A percentile compares a stretch with the other conserved stretches of the same genome.
These are phyloP conservation scores for Sebastes nivosus DNA, from an alignment of 2,797 vertebrate species.

Conservation along the genomic window DNA sequence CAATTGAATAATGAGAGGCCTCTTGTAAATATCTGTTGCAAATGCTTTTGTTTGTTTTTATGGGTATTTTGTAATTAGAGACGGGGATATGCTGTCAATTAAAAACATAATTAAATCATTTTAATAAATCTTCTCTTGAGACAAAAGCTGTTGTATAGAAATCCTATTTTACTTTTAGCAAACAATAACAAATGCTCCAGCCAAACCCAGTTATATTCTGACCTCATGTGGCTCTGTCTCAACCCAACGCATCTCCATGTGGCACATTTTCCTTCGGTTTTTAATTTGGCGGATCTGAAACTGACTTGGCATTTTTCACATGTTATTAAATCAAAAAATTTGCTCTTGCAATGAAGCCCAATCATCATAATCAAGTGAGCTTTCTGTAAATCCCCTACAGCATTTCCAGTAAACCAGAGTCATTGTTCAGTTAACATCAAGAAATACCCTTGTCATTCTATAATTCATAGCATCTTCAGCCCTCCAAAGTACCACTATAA, in stretches of 20 bases:
- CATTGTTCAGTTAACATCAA: conserved; percentile 37
- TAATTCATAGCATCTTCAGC: conserved; percentile 33
- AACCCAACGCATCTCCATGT: conserved; percentile 3
- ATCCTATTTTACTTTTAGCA: conserved; percentile 10
- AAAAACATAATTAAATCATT: conserved; percentile 17
- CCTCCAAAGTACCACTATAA: conserved; percentile 3
- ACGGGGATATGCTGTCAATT: conserved; percentile 18
- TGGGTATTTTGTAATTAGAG: conserved; percentile 40
- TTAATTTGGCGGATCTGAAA: conserved; percentile 31
- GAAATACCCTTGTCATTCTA: conserved; percentile 35
- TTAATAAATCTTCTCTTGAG: conserved; percentile 14
- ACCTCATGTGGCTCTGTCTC: conserved; percentile 14
- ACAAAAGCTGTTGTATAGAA: conserved; percentile 10
- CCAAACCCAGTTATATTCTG: conserved; percentile 13
- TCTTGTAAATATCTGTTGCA: conserved; percentile 39
- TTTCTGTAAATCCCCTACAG: conserved; percentile 50
- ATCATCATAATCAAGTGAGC: conserved; percentile 27
- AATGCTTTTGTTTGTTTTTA: conserved; percentile 35
- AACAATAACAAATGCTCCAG: conserved; percentile 10
- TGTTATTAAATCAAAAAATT: conserved; percentile 31
- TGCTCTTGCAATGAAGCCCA: conserved; percentile 21
- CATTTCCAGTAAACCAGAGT: conserved; percentile 46
- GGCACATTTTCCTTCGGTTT: conserved; percentile 9
- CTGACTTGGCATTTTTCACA: conserved; percentile 5
- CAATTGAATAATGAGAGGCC: conserved; percentile 39